phyloP scores from a whole-genome alignment of 1,140 invertebrate genomes.

The Centruroides sculpturatus region DNA sequence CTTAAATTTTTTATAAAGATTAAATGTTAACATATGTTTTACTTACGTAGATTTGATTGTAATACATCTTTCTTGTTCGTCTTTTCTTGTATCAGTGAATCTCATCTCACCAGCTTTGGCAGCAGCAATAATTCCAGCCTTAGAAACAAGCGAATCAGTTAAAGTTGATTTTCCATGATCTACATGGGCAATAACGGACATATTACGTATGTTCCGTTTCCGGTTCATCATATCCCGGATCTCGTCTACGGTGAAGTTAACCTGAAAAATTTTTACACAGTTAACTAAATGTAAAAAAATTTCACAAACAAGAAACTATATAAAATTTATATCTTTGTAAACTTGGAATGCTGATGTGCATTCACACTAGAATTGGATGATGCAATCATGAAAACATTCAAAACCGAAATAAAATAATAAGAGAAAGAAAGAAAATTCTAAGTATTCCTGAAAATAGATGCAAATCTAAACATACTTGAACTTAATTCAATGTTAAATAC shows the following conservation, averaged over 20 bases:
- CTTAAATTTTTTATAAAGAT: too few relatives aligned
- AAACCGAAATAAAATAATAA: too few relatives aligned
- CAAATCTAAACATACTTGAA: too few relatives aligned
- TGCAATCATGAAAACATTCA: too few relatives aligned
- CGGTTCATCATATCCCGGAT: constrained; percentile 99
- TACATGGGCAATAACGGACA: constrained; percentile 99
- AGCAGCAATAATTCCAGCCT: constrained; percentile 98
- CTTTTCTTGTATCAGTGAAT: constrained; percentile 98
- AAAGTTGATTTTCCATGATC: constrained; percentile 99
- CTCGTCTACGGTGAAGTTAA: constrained; percentile 99
- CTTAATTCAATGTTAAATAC: too few relatives aligned
- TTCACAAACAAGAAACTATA: too few relatives aligned
- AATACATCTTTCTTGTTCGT: constrained; percentile 60
- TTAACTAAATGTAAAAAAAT: too few relatives aligned
- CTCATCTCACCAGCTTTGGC: constrained; percentile 96
- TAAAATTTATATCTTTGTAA: too few relatives aligned
- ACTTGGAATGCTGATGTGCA: too few relatives aligned
- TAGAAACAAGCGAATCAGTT: constrained; percentile 97
- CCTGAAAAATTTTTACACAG: constrained; percentile 33
- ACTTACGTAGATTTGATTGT: constrained; percentile 92
- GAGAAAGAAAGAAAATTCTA: too few relatives aligned
- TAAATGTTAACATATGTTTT: neutral
- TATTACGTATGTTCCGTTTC: constrained; percentile 98
- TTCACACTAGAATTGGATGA: too few relatives aligned
- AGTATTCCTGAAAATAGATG: too few relatives aligned